Evolutionary conservation across 2,797 vertebrate species (phyloP).

Genomic region (Eleutherodactylus coqui): DNA sequence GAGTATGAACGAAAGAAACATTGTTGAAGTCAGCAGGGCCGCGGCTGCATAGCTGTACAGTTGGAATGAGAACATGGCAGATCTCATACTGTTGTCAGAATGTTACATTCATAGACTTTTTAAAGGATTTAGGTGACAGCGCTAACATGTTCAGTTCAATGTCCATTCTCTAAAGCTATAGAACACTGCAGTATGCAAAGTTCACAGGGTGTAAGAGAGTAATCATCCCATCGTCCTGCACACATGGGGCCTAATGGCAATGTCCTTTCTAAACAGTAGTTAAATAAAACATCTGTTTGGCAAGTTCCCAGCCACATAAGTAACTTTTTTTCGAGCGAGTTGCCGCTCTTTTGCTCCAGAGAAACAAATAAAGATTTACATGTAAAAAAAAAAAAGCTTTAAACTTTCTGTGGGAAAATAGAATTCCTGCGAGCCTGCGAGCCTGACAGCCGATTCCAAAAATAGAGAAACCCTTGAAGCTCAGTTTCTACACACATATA

Average conservation of each 20-base stretch:
- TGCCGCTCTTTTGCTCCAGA: conserved; percentile 62
- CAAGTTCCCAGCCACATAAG: conserved; percentile 75
- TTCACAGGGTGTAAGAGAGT: conserved; percentile 59
- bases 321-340: conserved; percentile 67
- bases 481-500: conserved; percentile 3
- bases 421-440: background rate
- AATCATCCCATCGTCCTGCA: conserved; percentile 48
- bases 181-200: rapidly evolving
- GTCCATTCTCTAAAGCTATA: conserved; percentile 1
- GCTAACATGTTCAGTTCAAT: no score
- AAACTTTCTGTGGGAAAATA: conserved; percentile 72
- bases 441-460: conserved; percentile 27
- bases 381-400: rapidly evolving
- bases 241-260: conserved; percentile 68
- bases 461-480: conserved; percentile 23
- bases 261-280: conserved; percentile 73
- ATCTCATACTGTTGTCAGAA: background rate
- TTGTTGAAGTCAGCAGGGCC: no score
- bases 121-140: no score
- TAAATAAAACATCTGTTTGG: conserved; percentile 83
- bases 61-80: no score
- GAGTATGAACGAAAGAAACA: no score
- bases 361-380: conserved; percentile 57
- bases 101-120: no score
- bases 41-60: no score